Conservation (phyloP, 2,113 vertebrate genomes). For the Nothobranchius furzeri region DNA sequence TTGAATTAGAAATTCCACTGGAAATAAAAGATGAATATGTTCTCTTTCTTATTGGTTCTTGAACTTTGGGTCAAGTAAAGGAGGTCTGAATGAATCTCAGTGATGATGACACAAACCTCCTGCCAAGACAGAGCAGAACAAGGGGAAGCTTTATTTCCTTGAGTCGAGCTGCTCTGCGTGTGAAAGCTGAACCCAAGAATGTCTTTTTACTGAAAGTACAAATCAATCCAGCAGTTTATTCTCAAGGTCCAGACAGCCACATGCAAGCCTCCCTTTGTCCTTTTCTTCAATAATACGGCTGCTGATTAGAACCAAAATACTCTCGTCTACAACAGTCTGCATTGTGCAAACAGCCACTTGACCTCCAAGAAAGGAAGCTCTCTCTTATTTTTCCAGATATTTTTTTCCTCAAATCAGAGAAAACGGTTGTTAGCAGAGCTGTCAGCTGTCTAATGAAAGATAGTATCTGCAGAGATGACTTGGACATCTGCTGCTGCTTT, state of each 20-base stretch:
- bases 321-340: slow-evolving; percentile 20
- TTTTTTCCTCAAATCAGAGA: slow-evolving; percentile 32
- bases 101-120: not conserved
- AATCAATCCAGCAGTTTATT: slow-evolving; percentile 31
- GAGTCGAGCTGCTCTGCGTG: slow-evolving; percentile 6
- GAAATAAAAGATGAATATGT: not conserved
- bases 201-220: slow-evolving; percentile 6
- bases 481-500: slow-evolving; percentile 65
- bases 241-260: slow-evolving; percentile 16
- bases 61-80: not conserved
- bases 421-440: slow-evolving; percentile 13
- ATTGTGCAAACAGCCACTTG: slow-evolving; percentile 62
- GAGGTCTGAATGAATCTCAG: slow-evolving; percentile 1
- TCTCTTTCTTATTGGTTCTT: not conserved
- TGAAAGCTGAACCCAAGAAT: slow-evolving; percentile 3
- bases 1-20: not conserved
- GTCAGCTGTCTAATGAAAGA: slow-evolving; percentile 46
- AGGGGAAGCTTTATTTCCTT: not conserved
- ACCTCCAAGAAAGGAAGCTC: slow-evolving; percentile 29
- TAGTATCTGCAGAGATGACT: slow-evolving; percentile 51
- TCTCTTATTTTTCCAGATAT: slow-evolving; percentile 6
- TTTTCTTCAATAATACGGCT: slow-evolving; percentile 8
- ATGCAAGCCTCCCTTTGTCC: slow-evolving; percentile 13
- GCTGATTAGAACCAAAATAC: slow-evolving; percentile 29
- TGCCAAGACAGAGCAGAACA: not conserved